These are phyloP conservation scores for Melanostoma mellinum DNA, from an alignment of 2,888 invertebrate species.

Conservation along the genomic window DNA sequence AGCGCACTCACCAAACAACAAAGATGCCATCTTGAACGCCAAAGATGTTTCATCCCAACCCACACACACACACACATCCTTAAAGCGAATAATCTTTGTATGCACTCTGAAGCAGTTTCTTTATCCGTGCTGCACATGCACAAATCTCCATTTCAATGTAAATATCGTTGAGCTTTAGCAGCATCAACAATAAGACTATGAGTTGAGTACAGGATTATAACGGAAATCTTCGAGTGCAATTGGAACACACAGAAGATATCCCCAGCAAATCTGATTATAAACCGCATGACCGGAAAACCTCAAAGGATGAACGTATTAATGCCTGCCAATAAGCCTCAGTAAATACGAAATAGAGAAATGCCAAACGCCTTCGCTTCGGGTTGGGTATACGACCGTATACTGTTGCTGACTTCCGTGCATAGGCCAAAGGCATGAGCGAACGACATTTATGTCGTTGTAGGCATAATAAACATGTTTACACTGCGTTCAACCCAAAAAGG, in stretches of 20 bases:
- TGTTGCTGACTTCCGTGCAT: not conserved
- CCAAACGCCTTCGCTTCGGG: conserved; percentile 33
- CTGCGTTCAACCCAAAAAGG: conserved; percentile 36
- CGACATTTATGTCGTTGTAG: not conserved
- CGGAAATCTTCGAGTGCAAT: conserved; percentile 39
- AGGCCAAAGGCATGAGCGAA: not conserved
- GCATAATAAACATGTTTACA: conserved; percentile 56
- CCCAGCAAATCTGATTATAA: conserved; percentile 56
- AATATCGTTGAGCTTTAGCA: conserved; percentile 20
- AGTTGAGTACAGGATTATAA: conserved; percentile 34
- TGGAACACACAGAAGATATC: conserved; percentile 36
- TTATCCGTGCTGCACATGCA: conserved; percentile 14
- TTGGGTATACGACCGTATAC: not conserved
- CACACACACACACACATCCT: conserved; percentile 19
- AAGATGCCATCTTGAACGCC: conserved; percentile 51
- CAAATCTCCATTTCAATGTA: conserved; percentile 9
- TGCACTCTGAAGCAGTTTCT: not conserved
- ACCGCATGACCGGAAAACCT: conserved; percentile 71
- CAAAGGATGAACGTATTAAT: conserved; percentile 68
- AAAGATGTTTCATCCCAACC: conserved; percentile 1
- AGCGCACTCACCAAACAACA: conserved; percentile 49
- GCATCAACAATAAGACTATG: conserved; percentile 1
- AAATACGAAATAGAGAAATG: conserved; percentile 55
- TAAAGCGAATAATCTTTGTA: conserved; percentile 8
- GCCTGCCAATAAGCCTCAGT: conserved; percentile 62